phyloP scores from a whole-genome alignment of 2,113 vertebrate genomes.

The Paramormyrops kingsleyae region DNA sequence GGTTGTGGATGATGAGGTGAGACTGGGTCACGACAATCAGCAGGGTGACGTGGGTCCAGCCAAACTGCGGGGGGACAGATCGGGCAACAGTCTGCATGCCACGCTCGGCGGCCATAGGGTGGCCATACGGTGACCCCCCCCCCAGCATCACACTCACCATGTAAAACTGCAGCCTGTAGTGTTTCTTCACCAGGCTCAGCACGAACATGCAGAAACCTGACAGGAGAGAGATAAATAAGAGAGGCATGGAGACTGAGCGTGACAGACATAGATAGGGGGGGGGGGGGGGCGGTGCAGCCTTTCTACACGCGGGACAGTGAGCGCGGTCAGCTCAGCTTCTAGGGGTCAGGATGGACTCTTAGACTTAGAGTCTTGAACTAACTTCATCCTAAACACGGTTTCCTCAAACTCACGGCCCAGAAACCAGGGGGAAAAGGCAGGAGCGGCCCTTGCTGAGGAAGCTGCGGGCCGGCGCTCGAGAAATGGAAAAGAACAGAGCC shows the following conservation, averaged over 20 bases:
- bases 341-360: background rate
- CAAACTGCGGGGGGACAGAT: constrained; percentile 66
- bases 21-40: constrained; percentile 96
- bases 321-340: background rate
- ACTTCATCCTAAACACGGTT: background rate
- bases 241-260: background rate
- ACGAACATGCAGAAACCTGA: constrained; percentile 98
- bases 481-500: background rate
- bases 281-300: background rate
- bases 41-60: constrained; percentile 95
- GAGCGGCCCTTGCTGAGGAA: background rate
- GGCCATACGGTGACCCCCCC: background rate
- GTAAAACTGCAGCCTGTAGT: constrained; percentile 97
- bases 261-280: background rate
- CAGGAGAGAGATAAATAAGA: constrained; percentile 21
- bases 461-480: background rate
- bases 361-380: background rate
- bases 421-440: background rate
- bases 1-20: constrained; percentile 96
- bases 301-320: background rate
- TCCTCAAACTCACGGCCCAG: background rate
- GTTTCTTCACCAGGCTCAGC: constrained; percentile 95
- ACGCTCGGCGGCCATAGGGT: background rate
- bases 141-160: constrained; percentile 72
- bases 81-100: background rate